Conservation (phyloP, 2,113 vertebrate genomes). For the Crotalus tigris region DNA sequence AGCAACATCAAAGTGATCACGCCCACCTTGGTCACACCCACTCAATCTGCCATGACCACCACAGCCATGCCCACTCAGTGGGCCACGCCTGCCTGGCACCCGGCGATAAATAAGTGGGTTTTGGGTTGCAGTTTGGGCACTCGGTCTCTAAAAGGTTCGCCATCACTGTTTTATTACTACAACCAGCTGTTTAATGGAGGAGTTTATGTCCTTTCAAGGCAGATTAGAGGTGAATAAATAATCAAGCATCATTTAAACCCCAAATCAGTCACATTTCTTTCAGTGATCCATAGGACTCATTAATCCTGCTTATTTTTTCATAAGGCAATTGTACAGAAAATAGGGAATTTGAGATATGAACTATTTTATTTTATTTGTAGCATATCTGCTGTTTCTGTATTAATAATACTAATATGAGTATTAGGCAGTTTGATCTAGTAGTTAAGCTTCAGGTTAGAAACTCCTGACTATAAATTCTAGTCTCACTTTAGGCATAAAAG, state of each 20-base stretch:
- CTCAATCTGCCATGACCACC: too few relatives aligned
- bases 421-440: background rate
- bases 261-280: background rate
- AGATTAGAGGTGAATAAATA: background rate
- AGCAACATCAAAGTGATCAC: too few relatives aligned
- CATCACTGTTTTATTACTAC: background rate
- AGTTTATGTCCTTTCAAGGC: background rate
- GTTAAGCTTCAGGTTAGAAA: background rate
- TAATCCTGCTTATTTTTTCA: background rate
- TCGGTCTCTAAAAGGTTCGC: too few relatives aligned
- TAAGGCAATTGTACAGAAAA: background rate
- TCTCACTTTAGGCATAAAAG: background rate
- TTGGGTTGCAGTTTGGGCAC: too few relatives aligned
- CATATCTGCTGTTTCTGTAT: background rate
- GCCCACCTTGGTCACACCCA: too few relatives aligned
- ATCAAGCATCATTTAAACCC: background rate
- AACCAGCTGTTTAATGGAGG: background rate
- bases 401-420: background rate
- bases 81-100: too few relatives aligned
- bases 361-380: background rate
- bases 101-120: too few relatives aligned
- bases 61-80: too few relatives aligned
- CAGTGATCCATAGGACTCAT: background rate
- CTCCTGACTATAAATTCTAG: background rate
- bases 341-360: background rate